phyloP scores from a whole-genome alignment of 2,797 vertebrate genomes.

The Momotus momota region DNA sequence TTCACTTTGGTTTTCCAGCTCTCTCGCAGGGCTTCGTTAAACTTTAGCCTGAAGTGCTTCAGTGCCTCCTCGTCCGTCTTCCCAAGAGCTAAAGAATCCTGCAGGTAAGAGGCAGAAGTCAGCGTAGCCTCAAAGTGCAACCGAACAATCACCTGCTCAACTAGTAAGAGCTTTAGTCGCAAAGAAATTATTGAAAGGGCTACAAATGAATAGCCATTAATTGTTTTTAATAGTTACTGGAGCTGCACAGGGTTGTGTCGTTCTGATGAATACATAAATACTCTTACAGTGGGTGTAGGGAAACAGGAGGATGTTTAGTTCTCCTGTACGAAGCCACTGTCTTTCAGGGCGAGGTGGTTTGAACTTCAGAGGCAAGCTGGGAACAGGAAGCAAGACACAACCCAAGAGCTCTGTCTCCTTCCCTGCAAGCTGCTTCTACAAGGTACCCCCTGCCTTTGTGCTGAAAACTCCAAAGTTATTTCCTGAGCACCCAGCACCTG shows the following conservation, averaged over 20 bases:
- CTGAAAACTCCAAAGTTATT: not conserved
- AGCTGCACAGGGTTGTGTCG: not conserved
- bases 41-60: conserved; percentile 97
- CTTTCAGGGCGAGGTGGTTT: not conserved
- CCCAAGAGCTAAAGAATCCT: conserved; percentile 96
- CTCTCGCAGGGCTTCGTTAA: conserved; percentile 95
- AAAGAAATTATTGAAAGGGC: not conserved
- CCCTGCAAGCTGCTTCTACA: not conserved
- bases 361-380: not conserved
- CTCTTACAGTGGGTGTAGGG: not conserved
- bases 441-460: not conserved
- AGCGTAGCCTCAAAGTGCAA: not conserved
- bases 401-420: not conserved
- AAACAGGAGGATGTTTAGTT: not conserved
- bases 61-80: conserved; percentile 95
- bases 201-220: not conserved
- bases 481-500: not conserved
- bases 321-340: not conserved
- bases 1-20: conserved; percentile 99
- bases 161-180: not conserved
- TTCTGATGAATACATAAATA: not conserved
- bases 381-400: not conserved
- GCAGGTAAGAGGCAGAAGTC: not conserved
- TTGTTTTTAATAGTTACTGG: not conserved
- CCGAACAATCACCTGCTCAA: not conserved